Conservation (phyloP, 37 sponge, comb jelly and placozoan species). For the Chondrilla cf. caribensis region DNA sequence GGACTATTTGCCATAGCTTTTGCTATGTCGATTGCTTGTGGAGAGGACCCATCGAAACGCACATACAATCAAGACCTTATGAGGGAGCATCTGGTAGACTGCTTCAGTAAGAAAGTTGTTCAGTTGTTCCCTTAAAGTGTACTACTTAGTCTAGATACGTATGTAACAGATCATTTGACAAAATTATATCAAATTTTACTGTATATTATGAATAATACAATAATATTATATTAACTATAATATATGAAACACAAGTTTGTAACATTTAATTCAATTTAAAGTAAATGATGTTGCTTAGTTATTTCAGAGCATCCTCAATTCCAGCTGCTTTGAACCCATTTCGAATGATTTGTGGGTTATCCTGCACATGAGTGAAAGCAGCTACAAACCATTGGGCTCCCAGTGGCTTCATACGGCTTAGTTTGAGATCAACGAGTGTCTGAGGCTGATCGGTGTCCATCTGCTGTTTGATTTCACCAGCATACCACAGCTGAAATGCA, state of each 20-base stretch:
- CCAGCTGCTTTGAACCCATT: constrained; percentile 25
- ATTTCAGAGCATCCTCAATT: neutral
- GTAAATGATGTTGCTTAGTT: too few relatives aligned
- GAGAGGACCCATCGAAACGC: neutral
- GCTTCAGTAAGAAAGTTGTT: neutral
- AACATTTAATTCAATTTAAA: too few relatives aligned
- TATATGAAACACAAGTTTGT: too few relatives aligned
- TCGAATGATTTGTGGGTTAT: neutral
- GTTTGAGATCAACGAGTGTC: neutral
- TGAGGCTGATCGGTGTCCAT: neutral
- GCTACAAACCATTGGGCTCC: constrained; percentile 19
- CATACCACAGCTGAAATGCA: constrained; percentile 27
- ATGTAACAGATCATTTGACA: too few relatives aligned
- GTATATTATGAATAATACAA: too few relatives aligned
- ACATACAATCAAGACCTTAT: neutral
- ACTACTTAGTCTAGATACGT: too few relatives aligned
- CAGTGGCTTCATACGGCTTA: constrained; percentile 21
- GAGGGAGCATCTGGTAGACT: neutral
- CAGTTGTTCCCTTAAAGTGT: neutral
- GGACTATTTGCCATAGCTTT: constrained; percentile 21
- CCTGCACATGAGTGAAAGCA: constrained; percentile 3
- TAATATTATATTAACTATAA: too few relatives aligned
- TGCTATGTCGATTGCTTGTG: constrained; percentile 16
- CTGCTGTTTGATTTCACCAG: neutral
- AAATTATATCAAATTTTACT: too few relatives aligned